These are phyloP conservation scores for Plusia festucae DNA, from an alignment of 2,888 invertebrate species.

Conservation along the genomic window DNA sequence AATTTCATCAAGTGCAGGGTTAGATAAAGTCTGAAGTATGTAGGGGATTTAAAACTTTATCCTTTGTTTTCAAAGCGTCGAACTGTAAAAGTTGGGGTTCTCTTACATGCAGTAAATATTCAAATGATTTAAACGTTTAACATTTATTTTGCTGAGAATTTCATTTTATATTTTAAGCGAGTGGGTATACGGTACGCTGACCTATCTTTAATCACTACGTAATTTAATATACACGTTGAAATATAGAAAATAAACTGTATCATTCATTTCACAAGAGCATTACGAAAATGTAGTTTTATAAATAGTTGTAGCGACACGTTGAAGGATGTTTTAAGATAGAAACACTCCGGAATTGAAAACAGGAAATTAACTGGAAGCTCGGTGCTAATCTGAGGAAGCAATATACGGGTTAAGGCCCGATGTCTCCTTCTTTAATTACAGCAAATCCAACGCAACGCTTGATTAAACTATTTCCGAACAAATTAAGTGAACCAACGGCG, in stretches of 20 bases:
- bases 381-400: conserved; percentile 80
- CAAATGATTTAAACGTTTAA: conserved; percentile 30
- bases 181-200: conserved; percentile 12
- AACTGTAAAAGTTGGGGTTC: conserved; percentile 20
- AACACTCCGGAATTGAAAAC: conserved; percentile 66
- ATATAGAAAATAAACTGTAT: conserved; percentile 10
- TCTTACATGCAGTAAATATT: conserved; percentile 33
- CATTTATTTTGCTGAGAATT: conserved; percentile 42
- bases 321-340: conserved; percentile 66
- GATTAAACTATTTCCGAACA: conserved; percentile 78
- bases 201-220: conserved; percentile 18
- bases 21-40: conserved; percentile 13
- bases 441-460: conserved; percentile 72
- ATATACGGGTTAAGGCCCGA: conserved; percentile 68
- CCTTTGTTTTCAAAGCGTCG: conserved; percentile 15
- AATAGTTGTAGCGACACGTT: conserved; percentile 48
- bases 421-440: conserved; percentile 78
- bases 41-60: conserved; percentile 18
- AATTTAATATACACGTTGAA: conserved; percentile 17
- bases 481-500: conserved; percentile 64
- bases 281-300: conserved; percentile 23
- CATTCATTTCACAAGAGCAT: conserved; percentile 7
- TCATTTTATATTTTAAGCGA: conserved; percentile 40
- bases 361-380: conserved; percentile 80
- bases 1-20: conserved; percentile 29